A percentile compares a stretch with the other conserved stretches of the same genome.
These are phyloP conservation scores for Latrodectus elegans DNA, from an alignment of 2,888 invertebrate species.

Conservation along the genomic window DNA sequence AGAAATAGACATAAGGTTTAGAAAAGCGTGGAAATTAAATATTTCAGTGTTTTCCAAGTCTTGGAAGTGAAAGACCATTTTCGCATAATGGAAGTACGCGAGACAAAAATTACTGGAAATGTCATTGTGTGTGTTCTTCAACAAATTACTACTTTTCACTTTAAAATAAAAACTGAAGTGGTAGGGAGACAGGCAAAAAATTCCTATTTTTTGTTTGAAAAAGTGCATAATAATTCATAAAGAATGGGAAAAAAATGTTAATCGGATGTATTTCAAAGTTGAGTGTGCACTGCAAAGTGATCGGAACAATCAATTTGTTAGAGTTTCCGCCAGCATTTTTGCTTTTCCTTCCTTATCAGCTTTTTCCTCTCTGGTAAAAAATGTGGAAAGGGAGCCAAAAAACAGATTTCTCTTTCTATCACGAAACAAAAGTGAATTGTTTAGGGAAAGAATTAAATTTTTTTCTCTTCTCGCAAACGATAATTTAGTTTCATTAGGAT, in stretches of 20 bases:
- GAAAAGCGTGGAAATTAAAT: no score
- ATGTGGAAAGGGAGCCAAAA: no score
- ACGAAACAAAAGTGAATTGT: no score
- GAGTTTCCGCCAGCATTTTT: constrained; percentile 37
- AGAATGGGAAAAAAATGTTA: neutral
- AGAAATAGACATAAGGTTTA: no score
- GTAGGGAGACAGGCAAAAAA: constrained; percentile 10
- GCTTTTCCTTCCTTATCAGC: constrained; percentile 2
- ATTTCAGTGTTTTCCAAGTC: no score
- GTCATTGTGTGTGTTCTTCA: constrained; percentile 54
- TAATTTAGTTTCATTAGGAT: no score
- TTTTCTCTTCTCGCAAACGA: no score
- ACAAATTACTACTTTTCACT: constrained; percentile 56
- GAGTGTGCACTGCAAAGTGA: constrained; percentile 18
- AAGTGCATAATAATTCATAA: neutral
- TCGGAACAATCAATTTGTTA: constrained; percentile 59
- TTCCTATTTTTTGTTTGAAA: constrained; percentile 11
- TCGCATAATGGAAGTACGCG: constrained; percentile 43
- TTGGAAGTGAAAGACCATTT: constrained; percentile 57
- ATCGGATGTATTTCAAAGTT: no score
- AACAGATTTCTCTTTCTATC: no score
- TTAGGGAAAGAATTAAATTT: no score
- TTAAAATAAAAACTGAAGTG: constrained; percentile 64
- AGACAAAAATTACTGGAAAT: constrained; percentile 11
- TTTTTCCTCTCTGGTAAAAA: neutral